Evolutionary conservation across 2,888 invertebrate species (phyloP).

Genomic region (Nematopogon swammerdamellus): DNA sequence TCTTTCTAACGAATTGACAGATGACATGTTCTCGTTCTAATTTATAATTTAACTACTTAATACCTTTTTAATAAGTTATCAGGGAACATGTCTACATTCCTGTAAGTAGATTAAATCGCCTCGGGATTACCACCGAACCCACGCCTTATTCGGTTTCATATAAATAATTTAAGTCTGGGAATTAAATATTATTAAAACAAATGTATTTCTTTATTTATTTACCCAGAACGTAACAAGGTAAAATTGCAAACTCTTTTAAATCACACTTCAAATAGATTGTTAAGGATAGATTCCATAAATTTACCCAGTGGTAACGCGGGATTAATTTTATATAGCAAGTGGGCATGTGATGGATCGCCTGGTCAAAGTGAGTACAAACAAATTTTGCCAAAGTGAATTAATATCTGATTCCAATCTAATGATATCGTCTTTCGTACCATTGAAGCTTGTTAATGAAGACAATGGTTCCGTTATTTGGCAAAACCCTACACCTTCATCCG

Average conservation of each 20-base stretch:
- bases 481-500: conserved; percentile 14
- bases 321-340: conserved; percentile 8
- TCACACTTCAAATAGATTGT: conserved; percentile 12
- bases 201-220: too few relatives aligned
- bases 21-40: too few relatives aligned
- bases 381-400: conserved; percentile 6
- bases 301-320: conserved; percentile 3
- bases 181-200: too few relatives aligned
- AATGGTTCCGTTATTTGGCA: conserved; percentile 11
- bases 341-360: conserved; percentile 11
- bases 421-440: conserved; percentile 13
- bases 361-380: conserved; percentile 12
- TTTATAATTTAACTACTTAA: too few relatives aligned
- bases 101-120: too few relatives aligned
- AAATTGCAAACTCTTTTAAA: conserved; percentile 12
- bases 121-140: too few relatives aligned
- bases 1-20: too few relatives aligned
- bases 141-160: too few relatives aligned
- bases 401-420: conserved; percentile 12
- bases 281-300: conserved; percentile 9
- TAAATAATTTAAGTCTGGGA: too few relatives aligned
- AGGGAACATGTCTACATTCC: too few relatives aligned
- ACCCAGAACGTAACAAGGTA: conserved; percentile 1
- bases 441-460: conserved; percentile 10
- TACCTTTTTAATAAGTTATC: too few relatives aligned